Evolutionary conservation across 1,140 invertebrate species (phyloP).

Genomic region (Nephotettix cincticeps): DNA sequence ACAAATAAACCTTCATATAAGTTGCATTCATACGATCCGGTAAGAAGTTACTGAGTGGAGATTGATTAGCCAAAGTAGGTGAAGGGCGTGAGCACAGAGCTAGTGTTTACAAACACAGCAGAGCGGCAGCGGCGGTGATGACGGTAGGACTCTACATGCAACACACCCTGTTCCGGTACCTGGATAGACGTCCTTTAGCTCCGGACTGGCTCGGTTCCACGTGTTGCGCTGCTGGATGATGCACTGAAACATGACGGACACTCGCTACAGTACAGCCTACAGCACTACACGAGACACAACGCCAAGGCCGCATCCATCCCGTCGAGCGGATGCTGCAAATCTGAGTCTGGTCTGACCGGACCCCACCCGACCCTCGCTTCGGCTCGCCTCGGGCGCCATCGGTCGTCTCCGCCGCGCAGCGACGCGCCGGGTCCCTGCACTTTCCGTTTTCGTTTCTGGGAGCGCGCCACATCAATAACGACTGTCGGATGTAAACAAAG

Average conservation of each 20-base stretch:
- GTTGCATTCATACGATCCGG: no score
- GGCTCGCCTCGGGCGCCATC: neutral
- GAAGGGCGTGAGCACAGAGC: no score
- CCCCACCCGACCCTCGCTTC: neutral
- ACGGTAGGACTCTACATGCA: no score
- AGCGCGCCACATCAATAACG: neutral
- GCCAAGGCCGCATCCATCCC: neutral
- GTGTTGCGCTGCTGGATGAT: constrained; percentile 77
- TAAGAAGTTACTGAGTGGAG: no score
- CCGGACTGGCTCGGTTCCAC: constrained; percentile 69
- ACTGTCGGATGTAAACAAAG: neutral
- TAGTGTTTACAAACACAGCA: no score
- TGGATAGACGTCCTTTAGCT: constrained; percentile 76
- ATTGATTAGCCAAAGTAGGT: no score
- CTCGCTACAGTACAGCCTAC: neutral
- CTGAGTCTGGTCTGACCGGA: neutral
- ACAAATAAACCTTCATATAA: no score
- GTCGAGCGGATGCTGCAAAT: constrained; percentile 28
- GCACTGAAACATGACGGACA: constrained; percentile 69
- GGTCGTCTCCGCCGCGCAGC: neutral
- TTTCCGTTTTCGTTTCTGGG: neutral
- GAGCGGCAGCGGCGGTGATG: no score
- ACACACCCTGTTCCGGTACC: no score
- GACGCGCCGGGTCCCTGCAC: neutral
- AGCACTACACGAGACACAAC: neutral